Conservation (phyloP, 2,888 invertebrate species). For the Helobdella robusta region DNA sequence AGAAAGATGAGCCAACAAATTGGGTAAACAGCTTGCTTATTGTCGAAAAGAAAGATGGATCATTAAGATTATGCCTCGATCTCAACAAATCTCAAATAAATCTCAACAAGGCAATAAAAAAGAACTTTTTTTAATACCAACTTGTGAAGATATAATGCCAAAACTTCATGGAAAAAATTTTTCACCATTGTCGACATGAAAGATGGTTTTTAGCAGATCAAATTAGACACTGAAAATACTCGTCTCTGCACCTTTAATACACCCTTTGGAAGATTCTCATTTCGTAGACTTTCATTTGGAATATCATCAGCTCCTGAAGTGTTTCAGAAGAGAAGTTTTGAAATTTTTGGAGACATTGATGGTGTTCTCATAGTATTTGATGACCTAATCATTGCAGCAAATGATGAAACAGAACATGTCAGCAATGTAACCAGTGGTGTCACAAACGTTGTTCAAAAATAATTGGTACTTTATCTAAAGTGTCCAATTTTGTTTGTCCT, state of each 20-base stretch:
- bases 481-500: too few species aligned
- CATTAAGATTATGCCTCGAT: slow-evolving; percentile 30
- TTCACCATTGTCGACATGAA: slow-evolving; percentile 32
- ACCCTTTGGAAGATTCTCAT: slow-evolving; percentile 31
- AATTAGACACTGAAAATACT: slow-evolving; percentile 30
- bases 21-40: slow-evolving; percentile 33
- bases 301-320: slow-evolving; percentile 30
- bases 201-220: slow-evolving; percentile 35
- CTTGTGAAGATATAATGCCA: too few species aligned
- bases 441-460: too few species aligned
- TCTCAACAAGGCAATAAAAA: slow-evolving; percentile 29
- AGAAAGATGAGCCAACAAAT: slow-evolving; percentile 32
- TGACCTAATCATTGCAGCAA: slow-evolving; percentile 33
- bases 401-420: slow-evolving; percentile 32
- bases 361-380: too few species aligned
- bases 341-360: slow-evolving; percentile 27
- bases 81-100: too few species aligned
- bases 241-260: slow-evolving; percentile 34
- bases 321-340: slow-evolving; percentile 29
- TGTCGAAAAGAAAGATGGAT: slow-evolving; percentile 30
- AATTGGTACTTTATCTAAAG: too few species aligned
- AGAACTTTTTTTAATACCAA: neutral
- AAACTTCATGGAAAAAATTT: slow-evolving; percentile 29
- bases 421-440: too few species aligned
- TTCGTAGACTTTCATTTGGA: slow-evolving; percentile 33